Base-by-base conservation (phyloP, 2,888 invertebrate genomes). In the Brenthis daphne region DNA sequence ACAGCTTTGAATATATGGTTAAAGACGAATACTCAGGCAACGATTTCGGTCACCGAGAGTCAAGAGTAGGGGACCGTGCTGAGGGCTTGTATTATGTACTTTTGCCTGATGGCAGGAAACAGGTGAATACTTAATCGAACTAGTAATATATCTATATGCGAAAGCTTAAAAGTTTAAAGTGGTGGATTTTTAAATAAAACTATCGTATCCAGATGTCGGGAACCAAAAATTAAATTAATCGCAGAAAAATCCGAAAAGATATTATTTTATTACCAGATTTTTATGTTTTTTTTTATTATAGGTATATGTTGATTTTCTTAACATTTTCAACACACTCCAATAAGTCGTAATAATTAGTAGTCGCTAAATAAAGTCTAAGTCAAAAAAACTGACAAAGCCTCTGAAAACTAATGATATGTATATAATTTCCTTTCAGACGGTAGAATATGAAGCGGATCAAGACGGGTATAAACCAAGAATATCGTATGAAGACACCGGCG, bases 361-460 rank as follows among this genome's bases (percentile, higher is more conserved):
- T 29, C 29, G 4, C 29, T 29, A 4, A 4, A 29, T 29, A 11
- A 11, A 11, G 8, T 43, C 37, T 8, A 43, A 11, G 8, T 43
- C 11, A 2, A 8, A 43, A 43, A 43, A 43, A 11, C 37, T 11
- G 2, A 11, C 11, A 43, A 43, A 43, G 8, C 8, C 8, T 2
- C 2, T 43, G 37, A 43, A 43, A 43, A 11, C 37, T 11, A 43
- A 3, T 53, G 0, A 53, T 16, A 16, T 53, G 11, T n/a, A 53
- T 53, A 57, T 57, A n/a, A 37, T 16, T 43, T 57, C 1, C 5
- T 63, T 63, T 14, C 90, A 94, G 93, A 95, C 95, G 54, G 96
- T 96, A 0, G 94, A 94, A 75, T 96, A 96, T 84, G 95, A 95
- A 79, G 96, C 96, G 6, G 95, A 96, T 77, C 91, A 94, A 79